Conservation (phyloP, 1,140 invertebrate genomes). For the Hycleus phaleratus region DNA sequence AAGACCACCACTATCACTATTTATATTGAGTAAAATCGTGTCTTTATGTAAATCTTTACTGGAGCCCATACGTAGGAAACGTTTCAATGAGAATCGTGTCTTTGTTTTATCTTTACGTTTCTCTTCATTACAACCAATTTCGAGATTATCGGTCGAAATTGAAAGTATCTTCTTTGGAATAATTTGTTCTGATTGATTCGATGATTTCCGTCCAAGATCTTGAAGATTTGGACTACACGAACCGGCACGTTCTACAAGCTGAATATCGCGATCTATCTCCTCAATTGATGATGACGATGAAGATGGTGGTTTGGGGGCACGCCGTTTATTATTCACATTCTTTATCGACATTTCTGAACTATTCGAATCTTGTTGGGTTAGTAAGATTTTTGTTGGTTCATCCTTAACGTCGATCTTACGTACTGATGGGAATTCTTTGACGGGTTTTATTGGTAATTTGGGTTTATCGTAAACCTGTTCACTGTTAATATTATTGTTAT, state of each 20-base stretch:
- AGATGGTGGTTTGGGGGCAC: conserved; percentile 57
- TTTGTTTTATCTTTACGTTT: conserved; percentile 60
- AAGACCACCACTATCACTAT: no score
- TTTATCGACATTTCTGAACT: conserved; percentile 38
- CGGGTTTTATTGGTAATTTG: conserved; percentile 55
- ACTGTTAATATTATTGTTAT: conserved; percentile 39
- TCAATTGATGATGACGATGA: conserved; percentile 24
- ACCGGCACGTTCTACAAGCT: conserved; percentile 40
- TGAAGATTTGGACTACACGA: conserved; percentile 54
- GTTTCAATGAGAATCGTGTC: conserved; percentile 70
- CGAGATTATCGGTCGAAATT: conserved; percentile 62
- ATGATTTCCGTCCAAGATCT: conserved; percentile 7
- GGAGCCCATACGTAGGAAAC: conserved; percentile 68
- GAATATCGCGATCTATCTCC: not conserved
- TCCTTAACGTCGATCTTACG: conserved; percentile 16
- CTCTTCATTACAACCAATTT: conserved; percentile 42
- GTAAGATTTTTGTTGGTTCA: conserved; percentile 37
- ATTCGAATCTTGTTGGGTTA: conserved; percentile 49
- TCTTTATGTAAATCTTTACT: conserved; percentile 53
- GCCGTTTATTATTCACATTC: conserved; percentile 39
- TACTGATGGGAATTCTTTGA: not conserved
- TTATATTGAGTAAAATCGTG: not conserved
- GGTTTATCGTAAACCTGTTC: conserved; percentile 49
- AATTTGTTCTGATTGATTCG: conserved; percentile 49
- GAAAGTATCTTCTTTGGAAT: conserved; percentile 59